These are phyloP conservation scores for Erebia ligea DNA, from an alignment of 2,888 invertebrate genomes.

Conservation along the genomic window DNA sequence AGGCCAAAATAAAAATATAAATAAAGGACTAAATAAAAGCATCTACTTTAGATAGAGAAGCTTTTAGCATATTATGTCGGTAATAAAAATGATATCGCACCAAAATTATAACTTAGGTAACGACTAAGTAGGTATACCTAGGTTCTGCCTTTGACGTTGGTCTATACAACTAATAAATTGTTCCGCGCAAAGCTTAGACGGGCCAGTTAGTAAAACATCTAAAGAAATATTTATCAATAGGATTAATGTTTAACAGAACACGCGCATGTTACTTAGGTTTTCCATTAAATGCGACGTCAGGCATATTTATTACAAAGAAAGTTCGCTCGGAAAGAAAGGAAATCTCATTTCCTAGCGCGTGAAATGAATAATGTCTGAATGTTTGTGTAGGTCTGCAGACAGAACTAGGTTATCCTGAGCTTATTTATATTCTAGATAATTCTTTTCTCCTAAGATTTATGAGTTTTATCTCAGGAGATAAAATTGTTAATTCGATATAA, in stretches of 20 bases:
- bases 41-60: too few relatives aligned
- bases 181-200: too few relatives aligned
- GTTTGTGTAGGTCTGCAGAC: not conserved
- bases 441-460: not conserved
- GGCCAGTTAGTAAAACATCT: too few relatives aligned
- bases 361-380: constrained; percentile 27
- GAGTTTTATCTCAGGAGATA: not conserved
- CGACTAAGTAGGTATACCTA: too few relatives aligned
- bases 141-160: too few relatives aligned
- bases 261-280: constrained; percentile 7
- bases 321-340: constrained; percentile 22
- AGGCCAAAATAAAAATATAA: too few relatives aligned
- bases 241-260: constrained; percentile 16
- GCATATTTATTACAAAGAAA: constrained; percentile 27
- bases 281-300: constrained; percentile 13
- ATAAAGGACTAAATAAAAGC: too few relatives aligned
- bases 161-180: too few relatives aligned
- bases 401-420: not conserved
- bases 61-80: too few relatives aligned
- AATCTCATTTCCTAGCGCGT: constrained; percentile 28
- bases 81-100: too few relatives aligned
- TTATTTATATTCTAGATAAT: constrained; percentile 1
- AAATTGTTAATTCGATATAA: too few relatives aligned
- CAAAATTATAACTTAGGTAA: too few relatives aligned
- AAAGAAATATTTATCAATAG: not conserved